Evolutionary conservation across 2,113 vertebrate genomes (phyloP), one percentile per base, ranked within the genome.

Genomic region (Euleptes europaea): DNA sequence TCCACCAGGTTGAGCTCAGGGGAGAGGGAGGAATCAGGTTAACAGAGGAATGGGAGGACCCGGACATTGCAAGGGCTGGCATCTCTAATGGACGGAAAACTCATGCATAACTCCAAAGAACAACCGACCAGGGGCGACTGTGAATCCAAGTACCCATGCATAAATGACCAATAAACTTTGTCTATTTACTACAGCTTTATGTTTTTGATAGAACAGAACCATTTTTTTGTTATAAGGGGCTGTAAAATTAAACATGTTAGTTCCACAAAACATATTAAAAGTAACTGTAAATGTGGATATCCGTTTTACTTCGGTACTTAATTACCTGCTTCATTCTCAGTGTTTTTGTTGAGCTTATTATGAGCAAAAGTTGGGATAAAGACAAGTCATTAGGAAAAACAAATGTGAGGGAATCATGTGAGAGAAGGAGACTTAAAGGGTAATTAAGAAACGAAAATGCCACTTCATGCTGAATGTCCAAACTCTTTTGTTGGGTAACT

Each of bases 231-330:
- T 12, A 44, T 63, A 73, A 47, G 44, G 15, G 5, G 19, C 23
- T 60, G 51, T 26, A 11, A 73, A 44, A 21, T 5, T 13, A 74
- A 26, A 31, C 79, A 67, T 82, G 89, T 83, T 81, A 70, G 67
- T 94, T 86, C 49, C 60, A 90, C 44, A 57, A 87, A 91, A 85
- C 85, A 86, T 86, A 86, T 11, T 73, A 66, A 89, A 93, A 86
- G 40, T 63, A 84, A 92, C 82, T 88, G 86, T 75, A 88, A 89
- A 80, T 85, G 71, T 88, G n/a, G 80, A 81, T 42, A 51, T 84
- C 73, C 54, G 33, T 70, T 79, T 74, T 51, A 80, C 66, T 82
- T 85, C 31, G 86, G 73, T 33, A 28, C 14, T 76, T 90, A 49
- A 0, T 0, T 54, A 67, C 57, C 33, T 78, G 33, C 15, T 84